A percentile compares a stretch with the other conserved stretches of the same genome.
Conservation (phyloP, 2,797 vertebrate species). For the Hapalemur alaotrensis region DNA sequence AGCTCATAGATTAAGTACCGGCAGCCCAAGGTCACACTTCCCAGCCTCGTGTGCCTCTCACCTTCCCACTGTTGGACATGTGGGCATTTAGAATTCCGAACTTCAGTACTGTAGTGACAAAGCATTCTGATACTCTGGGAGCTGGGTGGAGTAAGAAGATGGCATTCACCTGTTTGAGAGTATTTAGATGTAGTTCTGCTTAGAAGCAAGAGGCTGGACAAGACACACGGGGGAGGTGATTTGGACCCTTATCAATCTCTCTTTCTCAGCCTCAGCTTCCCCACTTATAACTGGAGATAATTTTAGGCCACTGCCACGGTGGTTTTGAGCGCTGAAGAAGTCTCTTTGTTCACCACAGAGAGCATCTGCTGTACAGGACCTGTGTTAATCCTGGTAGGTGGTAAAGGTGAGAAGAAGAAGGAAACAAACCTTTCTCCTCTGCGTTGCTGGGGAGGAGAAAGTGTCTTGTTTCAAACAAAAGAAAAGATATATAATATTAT, state of each 20-base stretch:
- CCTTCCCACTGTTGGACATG: not conserved
- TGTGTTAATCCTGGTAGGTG: not conserved
- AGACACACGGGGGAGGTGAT: not conserved
- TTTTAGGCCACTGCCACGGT: not conserved
- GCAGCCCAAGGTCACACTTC: not conserved
- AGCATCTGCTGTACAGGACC: not conserved
- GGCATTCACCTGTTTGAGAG: not conserved
- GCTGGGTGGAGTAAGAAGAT: not conserved
- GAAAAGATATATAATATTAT: not conserved
- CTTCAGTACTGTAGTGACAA: not conserved
- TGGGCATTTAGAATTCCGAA: not conserved
- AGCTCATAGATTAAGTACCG: not conserved
- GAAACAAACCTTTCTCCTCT: not conserved
- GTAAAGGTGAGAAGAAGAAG: not conserved
- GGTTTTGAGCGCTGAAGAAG: not conserved
- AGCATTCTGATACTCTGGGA: not conserved
- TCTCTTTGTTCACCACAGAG: not conserved
- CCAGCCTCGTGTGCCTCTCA: not conserved
- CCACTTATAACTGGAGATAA: not conserved
- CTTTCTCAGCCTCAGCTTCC: not conserved
- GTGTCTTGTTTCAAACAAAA: constrained; percentile 33
- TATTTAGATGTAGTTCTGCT: not conserved
- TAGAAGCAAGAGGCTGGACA: not conserved
- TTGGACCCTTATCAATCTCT: not conserved
- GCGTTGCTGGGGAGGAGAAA: not conserved